Evolutionary conservation across 2,888 invertebrate genomes (phyloP).

Genomic region (Xylocampa areola): DNA sequence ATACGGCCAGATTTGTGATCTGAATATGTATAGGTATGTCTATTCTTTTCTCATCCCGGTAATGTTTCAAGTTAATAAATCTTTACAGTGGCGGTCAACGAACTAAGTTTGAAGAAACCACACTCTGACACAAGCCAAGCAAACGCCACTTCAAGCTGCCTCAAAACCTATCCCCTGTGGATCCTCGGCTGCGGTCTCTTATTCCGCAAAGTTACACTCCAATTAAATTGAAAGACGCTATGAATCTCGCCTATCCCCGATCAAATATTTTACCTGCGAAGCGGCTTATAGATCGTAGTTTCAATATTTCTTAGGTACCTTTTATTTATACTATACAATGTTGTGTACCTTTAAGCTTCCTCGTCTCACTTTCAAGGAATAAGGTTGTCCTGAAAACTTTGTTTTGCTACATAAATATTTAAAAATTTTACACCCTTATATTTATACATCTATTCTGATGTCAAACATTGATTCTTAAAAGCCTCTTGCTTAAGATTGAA

Average conservation of each 20-base stretch:
- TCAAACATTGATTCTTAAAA: slow-evolving; percentile 19
- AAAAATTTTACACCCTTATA: slow-evolving; percentile 54
- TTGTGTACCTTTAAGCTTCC: slow-evolving; percentile 61
- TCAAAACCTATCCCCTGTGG: slow-evolving; percentile 67
- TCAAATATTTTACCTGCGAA: slow-evolving; percentile 57
- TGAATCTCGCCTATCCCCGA: slow-evolving; percentile 51
- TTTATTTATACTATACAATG: slow-evolving; percentile 54
- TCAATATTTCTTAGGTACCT: slow-evolving; percentile 50
- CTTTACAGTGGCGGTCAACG: slow-evolving; percentile 84
- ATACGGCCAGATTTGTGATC: no score
- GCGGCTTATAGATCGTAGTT: slow-evolving; percentile 56
- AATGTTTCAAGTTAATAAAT: slow-evolving; percentile 15
- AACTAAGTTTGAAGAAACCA: slow-evolving; percentile 82
- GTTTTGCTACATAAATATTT: slow-evolving; percentile 67
- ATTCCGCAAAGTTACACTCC: slow-evolving; percentile 65
- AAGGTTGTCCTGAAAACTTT: slow-evolving; percentile 73
- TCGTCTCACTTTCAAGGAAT: slow-evolving; percentile 83
- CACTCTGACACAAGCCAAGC: slow-evolving; percentile 77
- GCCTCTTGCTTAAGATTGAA: slow-evolving; percentile 25
- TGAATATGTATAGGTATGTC: neutral
- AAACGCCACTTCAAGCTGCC: slow-evolving; percentile 69
- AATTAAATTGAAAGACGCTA: slow-evolving; percentile 58
- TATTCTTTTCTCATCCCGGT: neutral
- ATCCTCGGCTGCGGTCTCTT: slow-evolving; percentile 71
- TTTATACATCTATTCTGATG: slow-evolving; percentile 27